These are phyloP conservation scores for Aurelia sp. DNA, from an alignment of 30 jellyfish, hydroid and myxozoan species.

Conservation along the genomic window DNA sequence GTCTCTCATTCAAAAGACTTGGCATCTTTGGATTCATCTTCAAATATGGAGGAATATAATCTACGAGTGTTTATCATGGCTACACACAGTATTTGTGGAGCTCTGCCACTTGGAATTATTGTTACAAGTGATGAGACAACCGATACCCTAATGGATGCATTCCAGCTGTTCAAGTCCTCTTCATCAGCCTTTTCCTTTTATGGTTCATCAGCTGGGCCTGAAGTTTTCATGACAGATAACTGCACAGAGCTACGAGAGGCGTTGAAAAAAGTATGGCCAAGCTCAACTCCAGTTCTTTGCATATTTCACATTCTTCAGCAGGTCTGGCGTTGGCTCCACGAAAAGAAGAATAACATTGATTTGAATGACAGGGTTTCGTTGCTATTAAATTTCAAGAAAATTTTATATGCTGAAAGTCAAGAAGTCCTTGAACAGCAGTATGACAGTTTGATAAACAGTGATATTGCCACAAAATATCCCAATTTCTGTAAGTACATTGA, in stretches of 20 bases:
- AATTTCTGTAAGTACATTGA: not conserved
- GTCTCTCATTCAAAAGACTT: not conserved
- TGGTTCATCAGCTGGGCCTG: no score
- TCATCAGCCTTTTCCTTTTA: no score
- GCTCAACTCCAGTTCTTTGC: slow-evolving; percentile 16
- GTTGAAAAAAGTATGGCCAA: slow-evolving; percentile 29
- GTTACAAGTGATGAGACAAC: slow-evolving; percentile 50
- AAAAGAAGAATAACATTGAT: slow-evolving; percentile 14
- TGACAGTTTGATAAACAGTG: not conserved
- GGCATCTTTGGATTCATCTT: slow-evolving; percentile 12
- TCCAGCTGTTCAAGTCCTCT: not conserved
- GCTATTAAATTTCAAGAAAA: slow-evolving; percentile 17
- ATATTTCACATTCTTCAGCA: slow-evolving; percentile 37
- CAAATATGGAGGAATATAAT: slow-evolving; percentile 29
- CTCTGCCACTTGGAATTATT: slow-evolving; percentile 53
- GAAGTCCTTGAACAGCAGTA: not conserved
- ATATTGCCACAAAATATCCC: not conserved
- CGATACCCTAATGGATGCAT: slow-evolving; percentile 29
- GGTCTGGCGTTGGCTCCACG: slow-evolving; percentile 60
- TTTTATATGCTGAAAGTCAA: slow-evolving; percentile 19
- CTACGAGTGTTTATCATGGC: slow-evolving; percentile 33
- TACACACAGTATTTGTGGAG: slow-evolving; percentile 34
- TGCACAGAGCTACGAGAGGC: slow-evolving; percentile 9
- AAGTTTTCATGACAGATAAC: no score
- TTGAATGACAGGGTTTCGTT: not conserved